phyloP scores from a whole-genome alignment of 2,113 vertebrate genomes.

The Naja naja region DNA sequence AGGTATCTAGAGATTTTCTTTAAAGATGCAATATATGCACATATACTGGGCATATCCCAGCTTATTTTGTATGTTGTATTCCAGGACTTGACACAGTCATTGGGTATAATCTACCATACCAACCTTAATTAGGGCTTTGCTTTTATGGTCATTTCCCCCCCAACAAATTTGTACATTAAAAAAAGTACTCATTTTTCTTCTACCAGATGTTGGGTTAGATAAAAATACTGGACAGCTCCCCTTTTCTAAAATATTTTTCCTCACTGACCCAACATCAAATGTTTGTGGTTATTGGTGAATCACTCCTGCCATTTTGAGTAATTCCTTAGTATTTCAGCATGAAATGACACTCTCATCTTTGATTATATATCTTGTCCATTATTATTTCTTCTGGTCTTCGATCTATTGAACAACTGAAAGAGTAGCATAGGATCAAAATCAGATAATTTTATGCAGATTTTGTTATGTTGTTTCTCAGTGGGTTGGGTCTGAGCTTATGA shows the following conservation, averaged over 20 bases:
- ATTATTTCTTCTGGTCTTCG: neutral
- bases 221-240: neutral
- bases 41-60: neutral
- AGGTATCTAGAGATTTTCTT: neutral
- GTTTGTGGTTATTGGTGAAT: neutral
- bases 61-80: neutral
- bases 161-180: neutral
- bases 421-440: neutral
- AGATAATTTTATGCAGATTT: neutral
- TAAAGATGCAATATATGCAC: neutral
- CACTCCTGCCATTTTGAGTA: neutral
- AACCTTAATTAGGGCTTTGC: neutral
- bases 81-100: neutral
- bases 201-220: neutral
- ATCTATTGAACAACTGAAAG: neutral
- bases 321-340: neutral
- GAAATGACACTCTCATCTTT: neutral
- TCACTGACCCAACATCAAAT: neutral
- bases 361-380: neutral
- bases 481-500: neutral
- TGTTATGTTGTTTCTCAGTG: slow-evolving; percentile 30
- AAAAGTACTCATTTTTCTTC: neutral
- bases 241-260: neutral
- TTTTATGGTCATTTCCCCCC: neutral
- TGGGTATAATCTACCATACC: neutral